Base-by-base conservation (phyloP, 2,888 invertebrate species). In the Cheilosia soror region DNA sequence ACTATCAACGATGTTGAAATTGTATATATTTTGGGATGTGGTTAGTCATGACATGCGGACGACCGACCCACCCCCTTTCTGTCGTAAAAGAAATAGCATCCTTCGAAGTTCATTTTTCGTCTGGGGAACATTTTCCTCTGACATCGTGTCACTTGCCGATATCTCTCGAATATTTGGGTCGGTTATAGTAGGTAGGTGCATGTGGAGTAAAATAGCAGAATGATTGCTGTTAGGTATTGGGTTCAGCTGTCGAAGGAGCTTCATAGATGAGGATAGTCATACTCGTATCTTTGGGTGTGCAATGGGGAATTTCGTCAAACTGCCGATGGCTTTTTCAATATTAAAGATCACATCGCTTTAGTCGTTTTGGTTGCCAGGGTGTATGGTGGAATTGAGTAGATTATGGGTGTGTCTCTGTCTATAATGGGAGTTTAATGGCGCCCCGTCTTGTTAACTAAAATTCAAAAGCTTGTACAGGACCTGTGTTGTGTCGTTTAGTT, bases 401-500 rank as follows among this genome's bases (percentile, higher is more conserved):
- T 63, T 25, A 51, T 40, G 47, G 57, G 69, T 68, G 29, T 7
- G 11, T 68, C 29, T 71, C 6, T 47, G 27, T 51, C 62, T 51
- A 63, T 76, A 66, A 80, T 62, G 71, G 76, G 79, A 66, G 76
- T 80, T 80, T 80, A 66, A 80, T 85, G 57, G 55, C 71, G 85
- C 68, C 76, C 68, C 76, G 57, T 63, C 81, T 76, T 58, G 85
- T 72, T 85, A 66, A 77, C 76, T 81, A 68, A 37, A 37, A 42
- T 68, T 71, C 57, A 57, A 69, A 71, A 55, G 62, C 7, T 15
- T 29, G 27, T 27, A 53, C 66, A 44, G 68, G 62, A 31, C 75
- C 72, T 66, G 72, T 80, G 42, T 63, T 65, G 72, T 47, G 80
- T 85, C 76, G 71, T 85, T 81, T 81, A 68, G 66, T 85, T 85